Evolutionary conservation across 1,140 invertebrate genomes (phyloP), one percentile per base, ranked within the genome.

Genomic region (Lepeophtheirus salmonis): DNA sequence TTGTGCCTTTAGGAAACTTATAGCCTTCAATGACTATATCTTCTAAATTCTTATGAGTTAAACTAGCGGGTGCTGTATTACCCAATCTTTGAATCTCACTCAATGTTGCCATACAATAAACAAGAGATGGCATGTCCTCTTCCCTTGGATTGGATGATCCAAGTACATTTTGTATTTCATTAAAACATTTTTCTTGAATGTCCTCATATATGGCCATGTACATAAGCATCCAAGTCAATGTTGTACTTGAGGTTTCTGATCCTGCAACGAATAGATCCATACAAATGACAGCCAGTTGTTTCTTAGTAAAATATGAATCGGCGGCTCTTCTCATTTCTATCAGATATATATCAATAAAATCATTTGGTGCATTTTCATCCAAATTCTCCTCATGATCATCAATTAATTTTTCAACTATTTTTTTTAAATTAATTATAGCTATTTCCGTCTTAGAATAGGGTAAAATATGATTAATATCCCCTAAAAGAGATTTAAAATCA

Each of bases 161-260:
- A n/a, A 83, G 67, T 1, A 75, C 70, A 0, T 67, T 65, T 22
- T 78, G 74, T n/a, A 88, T 75, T 69, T 86, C 83, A 0, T 77
- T 64, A 17, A 78, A 78, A 0, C 85, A 68, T 66, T 78, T 78
- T 0, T 72, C 64, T 68, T 89, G 85, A 1, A 84, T 70, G 16
- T 81, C 75, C 60, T 76, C 75, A 62, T 83, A 69, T 49, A 80
- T 68, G 0, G 82, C 68, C 66, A 84, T 77, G 16, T 77, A 73
- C 41, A 86, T 72, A 25, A 89, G 71, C 0, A 78, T 75, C 70
- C 87, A 83, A 62, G 80, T 78, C 2, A 89, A 66, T 0, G 80
- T 78, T 24, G 75, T 79, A 48, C 81, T 78, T 0, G 84, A 88
- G 0, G 84, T 88, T 56, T 76, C 74, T 21, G 69, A 67, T 18